phyloP scores from a whole-genome alignment of 2,888 invertebrate genomes.

The Himalopsyche japonica region DNA sequence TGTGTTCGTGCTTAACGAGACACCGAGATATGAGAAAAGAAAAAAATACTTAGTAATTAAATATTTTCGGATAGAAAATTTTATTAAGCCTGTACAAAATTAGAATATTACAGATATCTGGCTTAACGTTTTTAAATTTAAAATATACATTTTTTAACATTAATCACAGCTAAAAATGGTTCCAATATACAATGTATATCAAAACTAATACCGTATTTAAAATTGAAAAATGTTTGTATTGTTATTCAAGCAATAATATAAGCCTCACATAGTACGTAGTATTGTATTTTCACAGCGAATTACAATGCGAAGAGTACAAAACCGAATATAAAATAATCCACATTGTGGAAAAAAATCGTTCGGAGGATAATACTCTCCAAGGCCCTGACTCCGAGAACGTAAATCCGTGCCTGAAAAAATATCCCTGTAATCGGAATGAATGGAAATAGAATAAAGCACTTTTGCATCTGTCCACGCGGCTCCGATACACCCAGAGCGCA shows the following conservation, averaged over 20 bases:
- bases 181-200: too few relatives aligned
- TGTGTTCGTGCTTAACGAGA: too few relatives aligned
- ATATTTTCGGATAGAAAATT: too few relatives aligned
- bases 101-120: too few relatives aligned
- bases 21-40: too few relatives aligned
- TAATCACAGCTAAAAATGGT: too few relatives aligned
- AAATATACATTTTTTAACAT: too few relatives aligned
- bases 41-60: too few relatives aligned
- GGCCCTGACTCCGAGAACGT: neutral
- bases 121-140: too few relatives aligned
- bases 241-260: neutral
- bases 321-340: neutral
- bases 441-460: conserved; percentile 22
- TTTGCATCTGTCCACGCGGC: conserved; percentile 7
- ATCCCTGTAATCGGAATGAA: conserved; percentile 16
- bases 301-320: neutral
- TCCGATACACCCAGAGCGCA: neutral
- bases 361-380: neutral
- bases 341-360: neutral
- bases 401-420: neutral
- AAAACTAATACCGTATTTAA: too few relatives aligned
- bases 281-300: neutral
- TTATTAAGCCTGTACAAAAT: too few relatives aligned
- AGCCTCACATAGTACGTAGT: neutral
- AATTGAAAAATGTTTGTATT: neutral